Evolutionary conservation across 2,113 vertebrate genomes (phyloP).

Genomic region (Pygoscelis antarcticus): DNA sequence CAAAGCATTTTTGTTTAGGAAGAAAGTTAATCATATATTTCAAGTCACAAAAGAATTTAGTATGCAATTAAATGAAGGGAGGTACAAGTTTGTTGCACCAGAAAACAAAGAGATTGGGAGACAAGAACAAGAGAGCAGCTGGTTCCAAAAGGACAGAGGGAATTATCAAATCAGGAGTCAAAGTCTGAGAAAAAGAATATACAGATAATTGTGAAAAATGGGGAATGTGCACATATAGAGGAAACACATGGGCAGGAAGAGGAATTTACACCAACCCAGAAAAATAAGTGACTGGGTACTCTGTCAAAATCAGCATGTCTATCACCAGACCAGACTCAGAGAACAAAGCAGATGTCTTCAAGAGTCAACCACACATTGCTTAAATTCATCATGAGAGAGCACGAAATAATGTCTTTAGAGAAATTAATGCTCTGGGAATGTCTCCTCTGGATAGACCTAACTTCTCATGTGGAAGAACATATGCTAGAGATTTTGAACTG

Average conservation of each 20-base stretch:
- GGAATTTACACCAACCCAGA: background rate
- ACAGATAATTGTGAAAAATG: background rate
- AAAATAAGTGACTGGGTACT: background rate
- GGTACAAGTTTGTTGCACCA: background rate
- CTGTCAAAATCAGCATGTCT: background rate
- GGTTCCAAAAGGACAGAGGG: background rate
- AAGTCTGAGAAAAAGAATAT: background rate
- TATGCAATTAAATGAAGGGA: background rate
- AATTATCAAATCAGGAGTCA: background rate
- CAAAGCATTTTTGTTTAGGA: background rate
- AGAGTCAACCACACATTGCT: background rate
- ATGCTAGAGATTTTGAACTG: background rate
- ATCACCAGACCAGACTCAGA: background rate
- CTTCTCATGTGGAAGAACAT: background rate
- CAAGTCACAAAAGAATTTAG: background rate
- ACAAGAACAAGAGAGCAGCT: background rate
- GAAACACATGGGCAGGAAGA: accelerated
- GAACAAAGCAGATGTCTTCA: background rate
- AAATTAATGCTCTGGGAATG: background rate
- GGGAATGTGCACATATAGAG: background rate
- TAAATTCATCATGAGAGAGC: background rate
- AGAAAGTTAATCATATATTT: background rate
- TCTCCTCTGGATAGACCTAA: background rate
- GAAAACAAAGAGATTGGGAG: background rate
- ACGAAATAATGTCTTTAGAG: background rate